These are phyloP conservation scores for Cynodonichthys magdalenae DNA, from an alignment of 2,797 vertebrate species.

Conservation along the genomic window DNA sequence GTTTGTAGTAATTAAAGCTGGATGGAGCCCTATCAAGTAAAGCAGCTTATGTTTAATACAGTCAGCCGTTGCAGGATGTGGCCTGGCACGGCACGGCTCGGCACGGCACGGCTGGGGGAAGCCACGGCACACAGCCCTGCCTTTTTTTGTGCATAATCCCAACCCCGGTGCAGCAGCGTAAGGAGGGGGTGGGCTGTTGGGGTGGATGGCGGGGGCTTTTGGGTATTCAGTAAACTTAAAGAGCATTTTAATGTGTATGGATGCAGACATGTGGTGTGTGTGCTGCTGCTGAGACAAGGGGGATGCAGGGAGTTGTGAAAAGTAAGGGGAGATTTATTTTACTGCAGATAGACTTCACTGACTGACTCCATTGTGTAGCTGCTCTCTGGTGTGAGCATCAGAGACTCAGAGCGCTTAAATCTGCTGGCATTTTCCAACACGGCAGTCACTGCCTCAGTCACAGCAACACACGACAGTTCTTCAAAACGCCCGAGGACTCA, in stretches of 20 bases:
- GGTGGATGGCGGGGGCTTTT: conserved; percentile 19
- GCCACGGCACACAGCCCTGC: conserved; percentile 50
- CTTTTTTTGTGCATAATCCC: conserved; percentile 68
- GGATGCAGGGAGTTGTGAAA: conserved; percentile 49
- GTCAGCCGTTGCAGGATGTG: conserved; percentile 76
- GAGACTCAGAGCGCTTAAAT: conserved; percentile 56
- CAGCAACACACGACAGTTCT: conserved; percentile 23
- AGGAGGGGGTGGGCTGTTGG: conserved; percentile 30
- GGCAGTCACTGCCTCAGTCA: conserved; percentile 34
- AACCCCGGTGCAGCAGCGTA: conserved; percentile 64
- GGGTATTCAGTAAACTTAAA: conserved; percentile 68
- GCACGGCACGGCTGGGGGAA: conserved; percentile 42
- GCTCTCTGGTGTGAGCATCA: conserved; percentile 63
- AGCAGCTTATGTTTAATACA: conserved; percentile 85
- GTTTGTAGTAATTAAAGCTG: conserved; percentile 84
- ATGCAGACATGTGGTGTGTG: conserved; percentile 7
- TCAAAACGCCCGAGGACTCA: conserved; percentile 27
- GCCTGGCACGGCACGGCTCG: conserved; percentile 53
- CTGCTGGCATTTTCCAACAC: conserved; percentile 53
- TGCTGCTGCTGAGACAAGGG: conserved; percentile 5
- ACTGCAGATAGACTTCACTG: conserved; percentile 70
- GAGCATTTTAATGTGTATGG: conserved; percentile 56
- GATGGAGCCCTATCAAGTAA: conserved; percentile 83
- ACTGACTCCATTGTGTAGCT: conserved; percentile 68
- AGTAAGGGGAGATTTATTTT: conserved; percentile 69